Conservation (phyloP, 2,888 invertebrate genomes). For the Lumbricus terrestris region DNA sequence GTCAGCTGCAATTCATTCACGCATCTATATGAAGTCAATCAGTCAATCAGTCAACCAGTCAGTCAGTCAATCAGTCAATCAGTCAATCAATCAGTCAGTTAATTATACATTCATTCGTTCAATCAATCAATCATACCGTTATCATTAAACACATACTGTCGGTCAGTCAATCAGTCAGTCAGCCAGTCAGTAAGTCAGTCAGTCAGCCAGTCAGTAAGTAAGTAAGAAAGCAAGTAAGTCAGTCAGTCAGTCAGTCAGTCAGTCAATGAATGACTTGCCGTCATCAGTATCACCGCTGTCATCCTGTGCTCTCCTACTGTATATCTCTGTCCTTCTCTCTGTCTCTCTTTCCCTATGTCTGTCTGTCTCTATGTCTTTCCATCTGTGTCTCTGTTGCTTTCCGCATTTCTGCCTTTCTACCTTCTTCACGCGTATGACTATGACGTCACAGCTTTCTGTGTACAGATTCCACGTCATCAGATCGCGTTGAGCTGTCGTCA, state of each 20-base stretch:
- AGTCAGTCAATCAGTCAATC: no score
- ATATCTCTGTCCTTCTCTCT: background rate
- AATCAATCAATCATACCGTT: no score
- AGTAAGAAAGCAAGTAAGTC: background rate
- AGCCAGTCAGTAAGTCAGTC: no score
- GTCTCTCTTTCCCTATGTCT: background rate
- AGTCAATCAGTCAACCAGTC: no score
- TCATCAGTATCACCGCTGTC: background rate
- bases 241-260: background rate
- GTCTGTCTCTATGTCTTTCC: background rate
- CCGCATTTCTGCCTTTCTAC: background rate
- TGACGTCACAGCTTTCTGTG: background rate
- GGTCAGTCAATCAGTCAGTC: no score
- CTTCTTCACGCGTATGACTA: background rate
- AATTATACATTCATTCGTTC: no score
- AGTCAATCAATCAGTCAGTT: no score
- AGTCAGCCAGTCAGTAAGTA: background rate
- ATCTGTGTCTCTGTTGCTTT: background rate
- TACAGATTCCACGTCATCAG: background rate
- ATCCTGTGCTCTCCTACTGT: background rate
- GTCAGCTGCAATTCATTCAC: no score
- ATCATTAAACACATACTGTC: no score
- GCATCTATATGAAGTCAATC: no score
- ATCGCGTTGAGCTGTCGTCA: background rate
- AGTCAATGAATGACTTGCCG: background rate